These are phyloP conservation scores for Phaethon lepturus DNA, from an alignment of 2,113 vertebrate genomes.

Conservation along the genomic window DNA sequence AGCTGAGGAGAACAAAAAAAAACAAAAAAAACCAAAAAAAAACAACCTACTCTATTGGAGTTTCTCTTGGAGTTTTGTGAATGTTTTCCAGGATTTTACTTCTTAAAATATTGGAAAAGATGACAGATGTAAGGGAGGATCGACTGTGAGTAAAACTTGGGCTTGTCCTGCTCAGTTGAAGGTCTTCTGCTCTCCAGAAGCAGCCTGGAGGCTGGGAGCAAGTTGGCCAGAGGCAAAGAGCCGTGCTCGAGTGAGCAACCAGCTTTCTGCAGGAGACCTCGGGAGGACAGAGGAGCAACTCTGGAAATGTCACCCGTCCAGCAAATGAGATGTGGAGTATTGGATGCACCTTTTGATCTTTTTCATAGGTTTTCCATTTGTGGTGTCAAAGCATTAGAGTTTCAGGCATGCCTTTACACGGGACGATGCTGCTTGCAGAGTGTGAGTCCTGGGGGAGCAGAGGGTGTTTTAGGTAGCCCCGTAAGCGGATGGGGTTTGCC, in stretches of 20 bases:
- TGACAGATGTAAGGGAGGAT: background rate
- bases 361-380: background rate
- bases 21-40: background rate
- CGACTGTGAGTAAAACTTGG: background rate
- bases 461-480: background rate
- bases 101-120: background rate
- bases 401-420: background rate
- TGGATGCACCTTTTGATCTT: background rate
- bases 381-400: background rate
- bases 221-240: background rate
- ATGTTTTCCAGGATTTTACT: background rate
- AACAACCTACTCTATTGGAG: background rate
- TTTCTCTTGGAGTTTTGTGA: background rate
- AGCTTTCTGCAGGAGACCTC: background rate
- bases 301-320: background rate
- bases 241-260: fast-evolving
- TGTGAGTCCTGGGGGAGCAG: background rate
- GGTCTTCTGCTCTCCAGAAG: background rate
- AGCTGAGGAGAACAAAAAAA: background rate
- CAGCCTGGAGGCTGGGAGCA: background rate
- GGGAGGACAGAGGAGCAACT: background rate
- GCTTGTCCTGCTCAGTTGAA: background rate
- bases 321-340: background rate
- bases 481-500: background rate
- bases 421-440: background rate